Conservation (phyloP, 2,113 vertebrate species). For the Apodemus speciosus region DNA sequence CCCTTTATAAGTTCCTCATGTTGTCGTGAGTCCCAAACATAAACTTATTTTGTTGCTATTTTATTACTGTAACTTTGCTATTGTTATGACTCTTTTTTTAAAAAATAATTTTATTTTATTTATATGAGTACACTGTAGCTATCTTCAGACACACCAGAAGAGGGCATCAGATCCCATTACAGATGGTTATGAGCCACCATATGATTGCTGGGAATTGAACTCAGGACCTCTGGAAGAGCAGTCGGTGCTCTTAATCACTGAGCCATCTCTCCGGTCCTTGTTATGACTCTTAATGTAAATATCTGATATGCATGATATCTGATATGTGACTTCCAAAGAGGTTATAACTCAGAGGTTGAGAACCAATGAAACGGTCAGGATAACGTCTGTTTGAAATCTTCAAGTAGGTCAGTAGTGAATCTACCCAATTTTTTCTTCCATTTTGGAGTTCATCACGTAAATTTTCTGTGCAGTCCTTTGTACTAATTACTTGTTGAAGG, state of each 20-base stretch:
- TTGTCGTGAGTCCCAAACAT: background rate
- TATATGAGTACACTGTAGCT: too few relatives aligned
- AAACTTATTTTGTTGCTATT: background rate
- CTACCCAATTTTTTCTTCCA: background rate
- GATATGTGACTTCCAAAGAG: background rate
- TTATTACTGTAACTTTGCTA: background rate
- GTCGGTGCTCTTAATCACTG: too few relatives aligned
- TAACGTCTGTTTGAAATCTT: constrained; percentile 35
- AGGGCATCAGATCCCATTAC: too few relatives aligned
- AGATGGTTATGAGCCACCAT: too few relatives aligned
- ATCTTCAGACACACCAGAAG: too few relatives aligned
- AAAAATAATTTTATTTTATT: too few relatives aligned
- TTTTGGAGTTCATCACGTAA: constrained; percentile 15
- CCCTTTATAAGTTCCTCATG: background rate
- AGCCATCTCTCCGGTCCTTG: background rate
- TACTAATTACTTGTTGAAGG: background rate
- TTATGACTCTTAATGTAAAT: background rate
- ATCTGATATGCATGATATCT: background rate
- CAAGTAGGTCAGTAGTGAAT: background rate
- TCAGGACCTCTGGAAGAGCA: too few relatives aligned
- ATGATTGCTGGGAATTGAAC: too few relatives aligned
- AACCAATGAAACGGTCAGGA: background rate
- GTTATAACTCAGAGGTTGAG: background rate
- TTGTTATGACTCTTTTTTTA: too few relatives aligned
- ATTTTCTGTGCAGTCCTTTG: background rate